Conservation (phyloP, 2,113 vertebrate species). For the pig (Sus scrofa) region T2T-Sscrofa CM000812.6:163391501-163392000, state of each 20-base stretch:
- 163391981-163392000: no score
- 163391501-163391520: not conserved
- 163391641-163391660: fast-evolving
- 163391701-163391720: not conserved
- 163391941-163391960: no score
- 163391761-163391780: not conserved
- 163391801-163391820: no score
- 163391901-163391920: no score
- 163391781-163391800: not conserved
- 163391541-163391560: not conserved
- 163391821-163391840: no score
- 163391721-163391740: not conserved
- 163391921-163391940: no score
- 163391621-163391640: not conserved
- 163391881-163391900: no score
- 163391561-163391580: not conserved
- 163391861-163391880: no score
- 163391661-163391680: not conserved
- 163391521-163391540: not conserved
- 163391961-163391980: no score
- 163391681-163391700: no score
- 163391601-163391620: not conserved
- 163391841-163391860: no score
- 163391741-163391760: not conserved
- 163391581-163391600: not conserved